Conservation (phyloP, 2,113 vertebrate genomes). For the Thalassoma bifasciatum region DNA sequence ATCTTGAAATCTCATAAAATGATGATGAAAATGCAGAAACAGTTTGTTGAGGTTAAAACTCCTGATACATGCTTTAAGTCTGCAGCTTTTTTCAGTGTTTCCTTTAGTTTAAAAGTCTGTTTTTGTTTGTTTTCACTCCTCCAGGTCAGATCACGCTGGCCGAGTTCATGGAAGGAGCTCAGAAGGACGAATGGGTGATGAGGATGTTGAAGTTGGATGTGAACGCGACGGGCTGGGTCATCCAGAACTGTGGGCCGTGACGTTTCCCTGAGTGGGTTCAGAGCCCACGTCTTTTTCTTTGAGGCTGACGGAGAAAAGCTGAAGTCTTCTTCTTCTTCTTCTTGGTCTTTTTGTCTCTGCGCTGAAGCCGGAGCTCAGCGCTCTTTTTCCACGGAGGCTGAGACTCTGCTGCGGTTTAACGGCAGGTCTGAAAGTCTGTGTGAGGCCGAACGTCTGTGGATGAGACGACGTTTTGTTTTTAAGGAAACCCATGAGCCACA, state of each 20-base stretch:
- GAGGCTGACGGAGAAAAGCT: neutral
- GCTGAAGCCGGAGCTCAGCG: neutral
- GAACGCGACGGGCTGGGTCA: conserved; percentile 74
- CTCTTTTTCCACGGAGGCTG: neutral
- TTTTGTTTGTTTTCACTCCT: neutral
- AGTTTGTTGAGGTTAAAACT: too few species aligned
- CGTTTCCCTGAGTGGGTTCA: rapidly evolving
- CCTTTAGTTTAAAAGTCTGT: too few species aligned
- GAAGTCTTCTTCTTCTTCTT: neutral
- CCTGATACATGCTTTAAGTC: too few species aligned
- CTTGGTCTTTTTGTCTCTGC: neutral
- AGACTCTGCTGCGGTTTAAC: neutral
- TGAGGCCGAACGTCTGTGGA: neutral
- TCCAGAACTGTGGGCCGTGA: conserved; percentile 61
- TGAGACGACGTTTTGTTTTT: neutral
- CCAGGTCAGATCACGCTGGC: conserved; percentile 78
- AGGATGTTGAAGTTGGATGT: conserved; percentile 78
- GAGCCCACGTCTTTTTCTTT: neutral
- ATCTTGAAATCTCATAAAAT: too few species aligned
- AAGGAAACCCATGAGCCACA: neutral
- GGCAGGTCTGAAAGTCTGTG: neutral
- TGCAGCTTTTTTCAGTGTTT: neutral
- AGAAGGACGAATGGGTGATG: conserved; percentile 81
- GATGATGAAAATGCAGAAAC: too few species aligned
- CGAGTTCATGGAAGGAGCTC: conserved; percentile 81